These are phyloP conservation scores for Gobius niger DNA, from an alignment of 2,113 vertebrate genomes.

Conservation along the genomic window DNA sequence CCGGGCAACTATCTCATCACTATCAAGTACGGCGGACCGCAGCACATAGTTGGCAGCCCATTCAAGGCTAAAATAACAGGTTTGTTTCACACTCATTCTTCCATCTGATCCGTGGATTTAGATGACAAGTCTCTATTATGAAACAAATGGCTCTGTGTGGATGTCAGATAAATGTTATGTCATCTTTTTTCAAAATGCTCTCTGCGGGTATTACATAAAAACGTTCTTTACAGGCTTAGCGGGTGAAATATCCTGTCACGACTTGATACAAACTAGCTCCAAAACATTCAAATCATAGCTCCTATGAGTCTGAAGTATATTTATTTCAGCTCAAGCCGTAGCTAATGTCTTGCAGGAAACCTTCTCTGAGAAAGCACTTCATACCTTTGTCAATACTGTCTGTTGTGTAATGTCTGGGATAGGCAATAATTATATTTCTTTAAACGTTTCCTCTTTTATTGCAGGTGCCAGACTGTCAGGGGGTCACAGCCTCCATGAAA, in stretches of 20 bases:
- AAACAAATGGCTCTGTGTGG: conserved; percentile 35
- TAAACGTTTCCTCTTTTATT: conserved; percentile 12
- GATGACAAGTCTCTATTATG: conserved; percentile 47
- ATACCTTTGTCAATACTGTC: conserved; percentile 21
- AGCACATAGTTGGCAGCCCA: conserved; percentile 95
- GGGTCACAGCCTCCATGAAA: conserved; percentile 95
- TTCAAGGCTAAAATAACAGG: conserved; percentile 98
- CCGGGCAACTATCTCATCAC: conserved; percentile 97
- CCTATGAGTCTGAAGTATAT: conserved; percentile 16
- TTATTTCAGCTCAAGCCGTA: conserved; percentile 15
- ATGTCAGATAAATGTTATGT: conserved; percentile 42
- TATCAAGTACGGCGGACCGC: conserved; percentile 94
- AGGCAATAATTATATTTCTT: conserved; percentile 21
- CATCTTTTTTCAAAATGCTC: conserved; percentile 21
- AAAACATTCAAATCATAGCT: conserved; percentile 18
- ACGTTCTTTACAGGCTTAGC: conserved; percentile 12
- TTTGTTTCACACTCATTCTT: conserved; percentile 61
- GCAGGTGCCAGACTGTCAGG: conserved; percentile 88
- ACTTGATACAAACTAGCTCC: background rate
- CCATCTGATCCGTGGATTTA: conserved; percentile 50
- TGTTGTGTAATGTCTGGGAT: conserved; percentile 42
- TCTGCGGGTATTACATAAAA: conserved; percentile 31
- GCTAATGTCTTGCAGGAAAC: conserved; percentile 10
- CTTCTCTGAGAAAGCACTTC: conserved; percentile 20
- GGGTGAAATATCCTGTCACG: conserved; percentile 10